Base-by-base conservation (phyloP, 1,140 invertebrate genomes). In the Leucophenga varia region DNA sequence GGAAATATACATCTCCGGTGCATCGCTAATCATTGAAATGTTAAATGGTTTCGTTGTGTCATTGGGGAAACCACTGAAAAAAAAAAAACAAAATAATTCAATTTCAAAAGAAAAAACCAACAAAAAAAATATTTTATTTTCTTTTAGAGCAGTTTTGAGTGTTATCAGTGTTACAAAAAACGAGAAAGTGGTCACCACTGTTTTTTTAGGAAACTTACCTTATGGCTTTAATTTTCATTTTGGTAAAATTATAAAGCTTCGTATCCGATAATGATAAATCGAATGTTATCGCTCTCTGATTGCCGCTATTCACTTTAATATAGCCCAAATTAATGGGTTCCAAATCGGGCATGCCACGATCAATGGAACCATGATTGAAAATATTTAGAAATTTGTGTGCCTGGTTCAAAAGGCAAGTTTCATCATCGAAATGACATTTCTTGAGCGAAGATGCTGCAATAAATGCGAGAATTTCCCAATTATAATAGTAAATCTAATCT, bases 251-350 rank as follows among this genome's bases (percentile, higher is more conserved):
- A n/a, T 58, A 12, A 6, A 67, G 17, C 13, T 57, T 46, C 5
- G 57, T 43, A 13, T 64, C 13, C 2, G 6, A 16, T 35, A 64
- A 25, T 7, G 34, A 0, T 49, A 64, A 12, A 14, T 48, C 55
- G 34, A 67, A 67, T n/a, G 54, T 43, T 21, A 67, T n/a, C 7
- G 63, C 44, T 16, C 50, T 41, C 6, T 45, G 47, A 2, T 43
- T 43, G 1, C 56, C 59, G 5, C 46, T 67, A 8, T 47, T 49
- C 10, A 67, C 22, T 2, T 18, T 18, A 13, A 59, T 2, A 0
- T 32, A 44, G 12, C 51, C 63, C 44, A 67, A 13, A 0, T 48
- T 34, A 0, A 67, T 7, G 3, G 56, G 50, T 8, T 59, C 54
- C 7, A 67, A 13, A 1, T 20, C 7, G 3, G 36, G 21, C 28